These are phyloP conservation scores for Ophion ventricosus DNA, from an alignment of 2,888 invertebrate species.

Conservation along the genomic window DNA sequence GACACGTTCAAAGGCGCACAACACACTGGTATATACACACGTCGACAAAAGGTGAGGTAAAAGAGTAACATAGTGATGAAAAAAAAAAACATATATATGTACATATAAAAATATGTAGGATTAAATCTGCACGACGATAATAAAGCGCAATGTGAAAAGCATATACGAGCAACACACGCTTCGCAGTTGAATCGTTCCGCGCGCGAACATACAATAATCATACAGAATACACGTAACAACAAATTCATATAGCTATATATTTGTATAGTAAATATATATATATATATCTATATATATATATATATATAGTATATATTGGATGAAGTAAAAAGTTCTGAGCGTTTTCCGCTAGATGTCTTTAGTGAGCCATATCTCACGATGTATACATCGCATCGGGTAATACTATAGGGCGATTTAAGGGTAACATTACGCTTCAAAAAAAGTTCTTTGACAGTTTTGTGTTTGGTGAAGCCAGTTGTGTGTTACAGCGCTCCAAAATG, in stretches of 20 bases:
- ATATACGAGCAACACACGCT: conserved; percentile 57
- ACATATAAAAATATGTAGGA: conserved; percentile 20
- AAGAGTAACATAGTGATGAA: background rate
- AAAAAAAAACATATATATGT: background rate
- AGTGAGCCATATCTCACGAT: too few species aligned
- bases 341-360: too few species aligned
- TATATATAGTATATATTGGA: too few species aligned
- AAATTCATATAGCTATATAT: conserved; percentile 18
- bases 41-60: background rate
- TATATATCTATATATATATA: conserved; percentile 35
- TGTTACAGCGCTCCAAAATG: too few species aligned
- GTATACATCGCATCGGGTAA: too few species aligned
- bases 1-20: background rate
- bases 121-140: conserved; percentile 45
- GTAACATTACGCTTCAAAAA: too few species aligned
- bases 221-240: conserved; percentile 39
- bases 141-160: conserved; percentile 61
- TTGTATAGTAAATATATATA: background rate
- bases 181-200: conserved; percentile 52
- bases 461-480: too few species aligned
- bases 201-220: conserved; percentile 53
- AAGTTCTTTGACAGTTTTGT: too few species aligned
- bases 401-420: too few species aligned
- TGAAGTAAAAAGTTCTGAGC: too few species aligned
- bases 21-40: background rate